A percentile compares a stretch with the other conserved stretches of the same genome.
These are phyloP conservation scores for Drosophila nigromelanica DNA, from an alignment of 1,140 invertebrate genomes.

Conservation along the genomic window DNA sequence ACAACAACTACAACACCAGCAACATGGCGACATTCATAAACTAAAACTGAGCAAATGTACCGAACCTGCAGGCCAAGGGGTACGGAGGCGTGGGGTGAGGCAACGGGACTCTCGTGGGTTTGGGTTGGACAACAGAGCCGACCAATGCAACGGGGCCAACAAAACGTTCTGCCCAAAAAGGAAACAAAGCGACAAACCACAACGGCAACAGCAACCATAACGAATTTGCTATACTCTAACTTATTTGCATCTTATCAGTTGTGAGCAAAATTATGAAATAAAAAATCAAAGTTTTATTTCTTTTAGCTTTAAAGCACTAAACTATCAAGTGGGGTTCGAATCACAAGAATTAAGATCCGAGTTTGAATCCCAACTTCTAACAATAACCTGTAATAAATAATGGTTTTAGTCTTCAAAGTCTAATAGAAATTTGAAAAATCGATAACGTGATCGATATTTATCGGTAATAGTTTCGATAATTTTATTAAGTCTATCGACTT, in stretches of 20 bases:
- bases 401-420: no score
- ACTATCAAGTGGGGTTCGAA: no score
- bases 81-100: background rate
- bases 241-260: background rate
- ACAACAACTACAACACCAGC: constrained; percentile 44
- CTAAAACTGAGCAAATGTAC: constrained; percentile 61
- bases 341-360: no score
- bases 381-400: no score
- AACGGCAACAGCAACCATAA: background rate
- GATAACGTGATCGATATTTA: background rate
- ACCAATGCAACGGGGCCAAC: constrained; percentile 54
- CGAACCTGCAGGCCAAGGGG: constrained; percentile 16
- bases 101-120: constrained; percentile 48
- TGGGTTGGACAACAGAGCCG: constrained; percentile 56
- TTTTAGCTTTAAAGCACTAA: constrained; percentile 13
- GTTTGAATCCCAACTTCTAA: no score
- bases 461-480: no score
- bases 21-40: constrained; percentile 82
- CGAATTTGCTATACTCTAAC: background rate
- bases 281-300: no score
- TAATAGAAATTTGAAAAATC: no score
- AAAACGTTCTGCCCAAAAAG: constrained; percentile 72
- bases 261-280: no score
- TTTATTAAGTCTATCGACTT: background rate
- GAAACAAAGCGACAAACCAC: constrained; percentile 38